Conservation (phyloP, 1,140 invertebrate genomes). For the Papilio helenus region DNA sequence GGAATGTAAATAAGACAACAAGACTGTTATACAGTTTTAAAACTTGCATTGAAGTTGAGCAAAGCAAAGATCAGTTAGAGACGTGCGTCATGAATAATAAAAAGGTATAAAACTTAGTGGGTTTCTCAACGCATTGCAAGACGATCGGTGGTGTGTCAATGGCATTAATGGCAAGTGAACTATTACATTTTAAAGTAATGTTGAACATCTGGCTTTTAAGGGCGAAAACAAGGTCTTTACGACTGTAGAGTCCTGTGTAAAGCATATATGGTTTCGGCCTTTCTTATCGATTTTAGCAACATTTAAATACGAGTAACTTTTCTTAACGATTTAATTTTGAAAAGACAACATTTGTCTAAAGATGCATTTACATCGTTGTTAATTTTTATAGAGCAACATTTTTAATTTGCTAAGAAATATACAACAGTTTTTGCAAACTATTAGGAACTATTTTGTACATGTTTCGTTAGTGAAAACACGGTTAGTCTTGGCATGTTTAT, state of each 20-base stretch:
- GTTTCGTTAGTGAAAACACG: not conserved
- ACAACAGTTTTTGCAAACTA: too few species aligned
- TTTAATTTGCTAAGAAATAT: not conserved
- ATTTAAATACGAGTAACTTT: too few species aligned
- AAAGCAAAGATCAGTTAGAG: not conserved
- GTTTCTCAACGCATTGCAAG: conserved; percentile 28
- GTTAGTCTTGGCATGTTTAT: conserved; percentile 1
- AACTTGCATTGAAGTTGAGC: not conserved
- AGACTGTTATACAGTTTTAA: not conserved
- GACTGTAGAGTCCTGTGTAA: too few species aligned
- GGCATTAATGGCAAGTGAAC: not conserved
- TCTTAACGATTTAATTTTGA: too few species aligned
- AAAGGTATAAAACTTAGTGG: conserved; percentile 8
- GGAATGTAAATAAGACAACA: not conserved
- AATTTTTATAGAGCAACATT: too few species aligned
- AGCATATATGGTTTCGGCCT: too few species aligned
- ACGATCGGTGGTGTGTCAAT: conserved; percentile 11
- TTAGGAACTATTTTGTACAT: too few species aligned
- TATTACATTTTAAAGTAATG: not conserved
- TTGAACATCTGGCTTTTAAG: not conserved
- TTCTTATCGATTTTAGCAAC: too few species aligned
- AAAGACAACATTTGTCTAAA: too few species aligned
- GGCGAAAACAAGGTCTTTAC: too few species aligned
- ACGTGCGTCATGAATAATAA: conserved; percentile 21
- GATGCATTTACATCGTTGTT: too few species aligned